These are phyloP conservation scores for Tangara arthus DNA, from an alignment of 2,797 vertebrate species.

Conservation along the genomic window DNA sequence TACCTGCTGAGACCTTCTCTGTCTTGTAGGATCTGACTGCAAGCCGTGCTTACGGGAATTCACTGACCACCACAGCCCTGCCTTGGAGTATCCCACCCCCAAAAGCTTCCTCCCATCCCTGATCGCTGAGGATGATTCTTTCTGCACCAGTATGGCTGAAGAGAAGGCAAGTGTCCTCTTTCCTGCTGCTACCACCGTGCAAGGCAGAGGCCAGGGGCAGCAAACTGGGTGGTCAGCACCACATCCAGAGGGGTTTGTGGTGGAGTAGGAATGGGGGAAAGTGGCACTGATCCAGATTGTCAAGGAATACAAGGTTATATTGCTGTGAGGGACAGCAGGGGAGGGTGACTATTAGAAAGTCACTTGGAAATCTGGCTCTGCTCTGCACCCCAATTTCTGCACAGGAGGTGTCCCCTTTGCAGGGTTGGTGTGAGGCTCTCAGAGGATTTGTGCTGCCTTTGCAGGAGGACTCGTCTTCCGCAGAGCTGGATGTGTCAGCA, in stretches of 20 bases:
- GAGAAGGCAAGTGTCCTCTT: slow-evolving; percentile 79
- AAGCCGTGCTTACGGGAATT: slow-evolving; percentile 78
- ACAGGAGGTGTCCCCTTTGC: fast-evolving
- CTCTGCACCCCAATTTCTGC: background rate
- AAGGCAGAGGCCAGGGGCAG: background rate
- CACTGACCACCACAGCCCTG: slow-evolving; percentile 8
- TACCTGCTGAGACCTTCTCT: background rate
- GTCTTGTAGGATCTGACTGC: slow-evolving; percentile 82
- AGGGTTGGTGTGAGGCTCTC: background rate
- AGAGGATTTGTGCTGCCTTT: background rate
- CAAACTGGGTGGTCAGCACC: background rate
- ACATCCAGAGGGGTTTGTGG: background rate
- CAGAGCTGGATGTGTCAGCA: slow-evolving; percentile 74
- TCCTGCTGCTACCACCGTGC: fast-evolving
- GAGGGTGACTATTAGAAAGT: background rate
- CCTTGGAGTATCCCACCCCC: slow-evolving; percentile 55
- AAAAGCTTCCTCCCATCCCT: slow-evolving; percentile 75
- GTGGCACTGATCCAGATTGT: background rate
- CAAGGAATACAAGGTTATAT: background rate
- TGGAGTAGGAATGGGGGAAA: background rate
- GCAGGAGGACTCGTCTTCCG: slow-evolving; percentile 78
- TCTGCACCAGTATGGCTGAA: slow-evolving; percentile 74
- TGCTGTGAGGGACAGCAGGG: background rate
- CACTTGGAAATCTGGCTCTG: background rate
- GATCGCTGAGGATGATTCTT: slow-evolving; percentile 75